These are phyloP conservation scores for Acanthoscelides obtectus DNA, from an alignment of 2,888 invertebrate species.

Conservation along the genomic window DNA sequence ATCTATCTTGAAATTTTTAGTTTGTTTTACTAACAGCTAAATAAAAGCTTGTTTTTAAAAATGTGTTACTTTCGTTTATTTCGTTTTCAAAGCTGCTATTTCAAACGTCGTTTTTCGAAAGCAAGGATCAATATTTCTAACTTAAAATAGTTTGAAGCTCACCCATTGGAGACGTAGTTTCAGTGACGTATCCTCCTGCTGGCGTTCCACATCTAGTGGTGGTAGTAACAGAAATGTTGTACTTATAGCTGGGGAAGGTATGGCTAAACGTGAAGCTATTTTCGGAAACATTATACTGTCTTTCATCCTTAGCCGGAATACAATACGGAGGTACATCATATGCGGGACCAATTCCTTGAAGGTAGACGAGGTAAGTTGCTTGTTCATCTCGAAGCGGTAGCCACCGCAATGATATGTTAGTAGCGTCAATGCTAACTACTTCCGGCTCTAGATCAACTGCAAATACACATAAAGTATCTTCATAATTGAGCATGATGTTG, in stretches of 20 bases:
- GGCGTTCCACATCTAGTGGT: slow-evolving; percentile 1
- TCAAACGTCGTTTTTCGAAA: no score
- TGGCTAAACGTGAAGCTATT: neutral
- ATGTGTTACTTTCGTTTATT: no score
- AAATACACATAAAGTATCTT: no score
- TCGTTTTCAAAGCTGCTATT: no score
- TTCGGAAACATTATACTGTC: neutral
- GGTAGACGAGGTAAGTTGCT: neutral
- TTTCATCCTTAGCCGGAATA: neutral
- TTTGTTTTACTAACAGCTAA: no score
- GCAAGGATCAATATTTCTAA: no score
- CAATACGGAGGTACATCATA: neutral
- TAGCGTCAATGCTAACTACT: neutral
- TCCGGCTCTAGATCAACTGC: neutral
- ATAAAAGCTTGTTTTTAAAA: no score
- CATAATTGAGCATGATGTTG: no score
- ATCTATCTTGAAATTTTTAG: no score
- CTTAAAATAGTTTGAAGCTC: no score
- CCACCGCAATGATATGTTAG: neutral
- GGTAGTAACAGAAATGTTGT: slow-evolving; percentile 1
- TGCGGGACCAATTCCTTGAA: neutral
- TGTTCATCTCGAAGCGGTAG: neutral
- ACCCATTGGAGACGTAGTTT: slow-evolving; percentile 2
- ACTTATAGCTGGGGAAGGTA: slow-evolving; percentile 1
- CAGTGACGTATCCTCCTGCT: neutral